Conservation (phyloP, 2,888 invertebrate species). For the Agrotis puta region DNA sequence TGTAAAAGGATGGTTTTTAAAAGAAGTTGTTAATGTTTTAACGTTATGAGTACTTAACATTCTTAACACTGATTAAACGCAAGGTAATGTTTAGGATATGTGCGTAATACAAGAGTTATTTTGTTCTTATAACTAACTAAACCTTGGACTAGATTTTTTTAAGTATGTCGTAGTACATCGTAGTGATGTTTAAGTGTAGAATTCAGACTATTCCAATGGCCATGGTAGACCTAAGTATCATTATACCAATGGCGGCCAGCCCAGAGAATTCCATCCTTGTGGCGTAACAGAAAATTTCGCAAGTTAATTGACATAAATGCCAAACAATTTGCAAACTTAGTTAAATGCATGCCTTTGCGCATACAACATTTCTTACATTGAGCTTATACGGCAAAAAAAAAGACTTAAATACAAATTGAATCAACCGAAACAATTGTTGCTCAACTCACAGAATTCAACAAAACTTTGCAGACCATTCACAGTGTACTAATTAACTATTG, state of each 20-base stretch:
- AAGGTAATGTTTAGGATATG: not conserved
- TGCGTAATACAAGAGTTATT: no score
- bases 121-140: no score
- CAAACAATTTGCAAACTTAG: conserved; percentile 29
- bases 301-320: conserved; percentile 18
- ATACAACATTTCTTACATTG: conserved; percentile 10
- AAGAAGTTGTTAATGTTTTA: not conserved
- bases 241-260: conserved; percentile 13
- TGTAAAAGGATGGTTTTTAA: conserved; percentile 4
- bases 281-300: conserved; percentile 29
- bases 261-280: conserved; percentile 21
- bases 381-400: conserved; percentile 11
- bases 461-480: conserved; percentile 42
- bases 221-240: conserved; percentile 19
- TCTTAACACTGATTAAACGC: not conserved
- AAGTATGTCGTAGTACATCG: no score
- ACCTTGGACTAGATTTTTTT: no score
- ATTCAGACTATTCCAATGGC: conserved; percentile 21
- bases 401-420: conserved; percentile 3
- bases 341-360: conserved; percentile 4
- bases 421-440: conserved; percentile 31
- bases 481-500: conserved; percentile 33
- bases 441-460: conserved; percentile 29
- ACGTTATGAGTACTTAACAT: not conserved
- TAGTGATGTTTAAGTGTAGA: not conserved